Percentiles rank a stretch among this genome's conserved stretches.
phyloP scores from a whole-genome alignment of 2,797 vertebrate genomes.

The Anguilla obscura region DNA sequence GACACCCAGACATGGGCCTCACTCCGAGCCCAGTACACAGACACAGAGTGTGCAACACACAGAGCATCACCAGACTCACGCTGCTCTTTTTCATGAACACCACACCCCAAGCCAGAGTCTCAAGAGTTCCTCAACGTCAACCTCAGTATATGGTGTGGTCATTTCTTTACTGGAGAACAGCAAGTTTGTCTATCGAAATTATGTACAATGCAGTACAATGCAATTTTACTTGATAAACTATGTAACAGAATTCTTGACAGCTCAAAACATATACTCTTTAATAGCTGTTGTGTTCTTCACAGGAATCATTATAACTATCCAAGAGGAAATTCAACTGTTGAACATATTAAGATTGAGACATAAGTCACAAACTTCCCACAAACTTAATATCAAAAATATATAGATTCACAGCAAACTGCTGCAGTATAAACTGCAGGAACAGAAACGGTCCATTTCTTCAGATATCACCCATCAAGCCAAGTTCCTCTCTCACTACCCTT shows the following conservation, averaged over 20 bases:
- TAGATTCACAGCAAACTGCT: not conserved
- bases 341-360: not conserved
- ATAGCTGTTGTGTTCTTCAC: not conserved
- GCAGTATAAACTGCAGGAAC: not conserved
- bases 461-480: not conserved
- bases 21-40: slow-evolving; percentile 25
- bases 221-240: not conserved
- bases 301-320: not conserved
- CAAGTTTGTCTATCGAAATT: not conserved
- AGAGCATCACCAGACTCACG: slow-evolving; percentile 2
- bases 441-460: not conserved
- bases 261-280: not conserved
- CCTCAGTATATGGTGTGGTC: not conserved
- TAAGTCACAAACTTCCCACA: not conserved
- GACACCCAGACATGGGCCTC: slow-evolving; percentile 42
- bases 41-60: slow-evolving; percentile 9
- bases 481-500: not conserved
- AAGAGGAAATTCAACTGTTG: not conserved
- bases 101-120: not conserved
- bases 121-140: not conserved
- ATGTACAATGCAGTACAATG: not conserved
- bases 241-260: not conserved
- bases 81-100: not conserved
- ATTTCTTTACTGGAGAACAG: not conserved
- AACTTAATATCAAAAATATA: not conserved